phyloP scores from a whole-genome alignment of 2,797 vertebrate species.

The Synanceia verrucosa region DNA sequence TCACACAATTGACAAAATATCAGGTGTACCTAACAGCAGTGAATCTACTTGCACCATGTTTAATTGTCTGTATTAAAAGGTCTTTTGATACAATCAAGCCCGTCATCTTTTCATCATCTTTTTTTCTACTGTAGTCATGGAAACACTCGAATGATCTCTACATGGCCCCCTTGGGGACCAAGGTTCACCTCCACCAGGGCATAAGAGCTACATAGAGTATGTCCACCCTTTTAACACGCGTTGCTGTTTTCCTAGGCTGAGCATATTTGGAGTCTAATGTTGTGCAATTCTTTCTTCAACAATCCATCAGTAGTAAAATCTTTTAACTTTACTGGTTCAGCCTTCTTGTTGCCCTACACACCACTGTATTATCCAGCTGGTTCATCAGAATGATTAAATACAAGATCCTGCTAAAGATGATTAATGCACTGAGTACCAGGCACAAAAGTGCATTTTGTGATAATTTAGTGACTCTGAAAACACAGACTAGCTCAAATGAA shows the following conservation, averaged over 20 bases:
- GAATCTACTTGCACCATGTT: background rate
- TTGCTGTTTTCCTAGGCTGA: background rate
- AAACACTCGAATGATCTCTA: background rate
- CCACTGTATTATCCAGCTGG: background rate
- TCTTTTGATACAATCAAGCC: background rate
- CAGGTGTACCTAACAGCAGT: background rate
- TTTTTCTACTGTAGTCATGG: background rate
- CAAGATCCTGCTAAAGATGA: too few relatives aligned
- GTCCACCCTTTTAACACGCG: background rate
- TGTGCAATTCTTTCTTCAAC: too few relatives aligned
- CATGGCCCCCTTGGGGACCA: background rate
- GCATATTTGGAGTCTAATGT: background rate
- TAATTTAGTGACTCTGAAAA: too few relatives aligned
- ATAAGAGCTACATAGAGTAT: background rate
- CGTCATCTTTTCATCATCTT: background rate
- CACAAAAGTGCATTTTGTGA: too few relatives aligned
- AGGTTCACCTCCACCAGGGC: background rate
- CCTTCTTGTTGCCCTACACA: background rate
- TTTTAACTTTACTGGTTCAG: background rate
- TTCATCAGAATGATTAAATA: background rate
- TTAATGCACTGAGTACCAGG: too few relatives aligned
- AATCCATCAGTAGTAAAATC: background rate
- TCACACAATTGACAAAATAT: background rate
- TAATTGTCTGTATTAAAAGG: background rate
- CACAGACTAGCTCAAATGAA: too few relatives aligned